phyloP scores from a whole-genome alignment of 1,140 invertebrate genomes.

The Maconellicoccus hirsutus region DNA sequence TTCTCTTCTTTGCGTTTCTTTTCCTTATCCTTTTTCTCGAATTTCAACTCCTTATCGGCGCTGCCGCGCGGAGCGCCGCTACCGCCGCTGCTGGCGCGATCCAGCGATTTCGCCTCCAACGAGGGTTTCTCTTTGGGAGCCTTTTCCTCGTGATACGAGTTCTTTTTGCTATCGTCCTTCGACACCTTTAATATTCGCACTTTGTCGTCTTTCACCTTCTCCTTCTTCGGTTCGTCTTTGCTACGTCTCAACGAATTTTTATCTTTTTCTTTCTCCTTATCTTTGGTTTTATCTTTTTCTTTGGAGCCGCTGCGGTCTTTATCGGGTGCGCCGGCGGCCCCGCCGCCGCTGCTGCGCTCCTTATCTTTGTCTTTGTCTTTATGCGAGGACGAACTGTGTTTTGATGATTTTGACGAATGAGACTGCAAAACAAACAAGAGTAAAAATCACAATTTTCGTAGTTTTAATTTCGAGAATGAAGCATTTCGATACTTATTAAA shows the following conservation, averaged over 20 bases:
- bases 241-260: not conserved
- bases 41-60: not conserved
- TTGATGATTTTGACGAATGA: not conserved
- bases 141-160: slow-evolving; percentile 14
- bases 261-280: not conserved
- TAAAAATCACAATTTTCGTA: no score
- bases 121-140: not conserved
- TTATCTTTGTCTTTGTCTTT: slow-evolving; percentile 9
- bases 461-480: no score
- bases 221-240: not conserved
- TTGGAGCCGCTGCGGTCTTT: not conserved
- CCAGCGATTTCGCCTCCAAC: not conserved
- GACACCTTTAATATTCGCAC: not conserved
- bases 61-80: not conserved
- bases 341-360: not conserved
- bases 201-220: not conserved
- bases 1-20: slow-evolving; percentile 15
- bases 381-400: slow-evolving; percentile 7
- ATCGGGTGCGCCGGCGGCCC: no score
- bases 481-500: no score
- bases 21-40: slow-evolving; percentile 12
- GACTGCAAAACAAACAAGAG: not conserved
- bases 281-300: slow-evolving; percentile 14
- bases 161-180: slow-evolving; percentile 10
- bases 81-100: not conserved